Base-by-base conservation (phyloP, 2,797 vertebrate species). In the Todus mexicanus region DNA sequence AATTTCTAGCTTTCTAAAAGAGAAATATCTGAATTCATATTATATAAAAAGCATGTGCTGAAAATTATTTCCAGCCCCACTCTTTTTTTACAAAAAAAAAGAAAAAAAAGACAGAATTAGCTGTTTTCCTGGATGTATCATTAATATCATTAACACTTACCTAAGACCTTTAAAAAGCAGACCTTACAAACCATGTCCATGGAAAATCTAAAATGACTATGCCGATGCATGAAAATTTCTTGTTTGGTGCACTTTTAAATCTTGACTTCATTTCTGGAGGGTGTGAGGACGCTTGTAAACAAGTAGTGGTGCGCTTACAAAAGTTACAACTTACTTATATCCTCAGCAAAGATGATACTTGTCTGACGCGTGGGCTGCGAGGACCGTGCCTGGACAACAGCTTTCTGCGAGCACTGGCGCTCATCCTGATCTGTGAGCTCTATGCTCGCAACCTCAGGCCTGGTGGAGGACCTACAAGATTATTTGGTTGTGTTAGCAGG, bases 341-440 rank as follows among this genome's bases (percentile, higher is more conserved):
- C 99, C 96, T 99, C 99, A 7, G 99, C 99, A 21, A 99, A 97
- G 94, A 99, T 99, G 94, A 99, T 99, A 93, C 98, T 99, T 75
- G 99, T 99, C 83, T 99, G 97, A 17, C 98, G 97, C 2, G 96
- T 95, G 17, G 98, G 97, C 89, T 99, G 99, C 1, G 98, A 98
- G 84, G 99, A 98, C 15, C 98, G 98, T 17, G 99, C 99, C 96
- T 99, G 98, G 15, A 99, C 98, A 74, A 99, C 95, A 1, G 99
- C 99, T 45, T 84, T 98, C 90, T 97, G 98, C 7, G 99, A 99
- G 93, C 99, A 99, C 42, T 98, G 98, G 23, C 77, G 95, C 21
- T 96, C 87, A 2, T 97, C 98, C 15, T 96, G 94, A 20, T 97
- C 97, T 65, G 98, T 22, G 7, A 98, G 97, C 59, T 98, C 98